These are phyloP conservation scores for Danaus plexippus DNA, from an alignment of 1,140 invertebrate species.

Conservation along the genomic window DNA sequence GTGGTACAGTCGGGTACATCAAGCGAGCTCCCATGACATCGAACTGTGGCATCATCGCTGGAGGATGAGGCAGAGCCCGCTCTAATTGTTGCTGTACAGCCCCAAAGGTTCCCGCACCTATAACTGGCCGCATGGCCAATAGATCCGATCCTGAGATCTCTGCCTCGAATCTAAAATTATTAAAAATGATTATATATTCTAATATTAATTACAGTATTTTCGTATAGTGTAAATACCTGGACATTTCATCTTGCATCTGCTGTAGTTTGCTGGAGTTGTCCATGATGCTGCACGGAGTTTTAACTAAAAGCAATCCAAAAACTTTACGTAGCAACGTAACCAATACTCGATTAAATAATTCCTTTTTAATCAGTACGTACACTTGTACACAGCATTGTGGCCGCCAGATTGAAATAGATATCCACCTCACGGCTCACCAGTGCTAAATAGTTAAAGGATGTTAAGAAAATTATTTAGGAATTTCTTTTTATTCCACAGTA, in stretches of 20 bases:
- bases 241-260: slow-evolving; percentile 89
- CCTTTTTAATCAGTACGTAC: slow-evolving; percentile 36
- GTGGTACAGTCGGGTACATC: slow-evolving; percentile 52
- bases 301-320: slow-evolving; percentile 65
- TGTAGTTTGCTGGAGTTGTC: slow-evolving; percentile 71
- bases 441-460: too few relatives aligned
- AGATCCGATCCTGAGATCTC: slow-evolving; percentile 80
- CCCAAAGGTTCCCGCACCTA: slow-evolving; percentile 78
- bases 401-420: not conserved
- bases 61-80: slow-evolving; percentile 72
- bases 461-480: too few relatives aligned
- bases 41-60: slow-evolving; percentile 63
- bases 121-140: slow-evolving; percentile 74
- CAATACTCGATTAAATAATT: slow-evolving; percentile 16
- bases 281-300: slow-evolving; percentile 43
- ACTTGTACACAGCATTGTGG: slow-evolving; percentile 17
- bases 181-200: not conserved
- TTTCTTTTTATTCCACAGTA: too few relatives aligned
- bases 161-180: slow-evolving; percentile 81
- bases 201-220: not conserved
- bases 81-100: slow-evolving; percentile 78
- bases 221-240: slow-evolving; percentile 71
- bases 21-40: slow-evolving; percentile 74
- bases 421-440: too few relatives aligned
- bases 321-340: slow-evolving; percentile 42